These are phyloP conservation scores for Sebastiscus albofasciatus DNA, from an alignment of 2,797 vertebrate species.

Conservation along the genomic window DNA sequence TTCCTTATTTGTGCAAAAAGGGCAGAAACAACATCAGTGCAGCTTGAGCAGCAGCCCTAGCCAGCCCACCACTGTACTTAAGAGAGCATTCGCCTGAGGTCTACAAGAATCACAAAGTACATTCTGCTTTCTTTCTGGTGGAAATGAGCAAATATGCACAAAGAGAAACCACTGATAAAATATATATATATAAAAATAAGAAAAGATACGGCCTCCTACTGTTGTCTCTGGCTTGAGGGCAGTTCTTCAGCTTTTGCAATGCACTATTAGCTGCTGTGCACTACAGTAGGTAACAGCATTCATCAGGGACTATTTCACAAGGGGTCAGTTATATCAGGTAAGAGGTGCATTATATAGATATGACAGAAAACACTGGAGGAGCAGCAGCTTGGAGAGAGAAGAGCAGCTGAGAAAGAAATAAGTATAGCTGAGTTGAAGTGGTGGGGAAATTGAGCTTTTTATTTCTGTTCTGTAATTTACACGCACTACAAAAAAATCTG, in stretches of 20 bases:
- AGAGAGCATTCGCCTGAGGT: background rate
- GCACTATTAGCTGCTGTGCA: background rate
- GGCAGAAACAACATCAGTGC: background rate
- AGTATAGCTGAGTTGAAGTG: background rate
- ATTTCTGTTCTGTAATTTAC: background rate
- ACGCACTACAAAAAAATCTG: background rate
- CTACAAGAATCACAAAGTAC: background rate
- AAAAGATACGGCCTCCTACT: background rate
- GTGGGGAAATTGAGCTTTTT: background rate
- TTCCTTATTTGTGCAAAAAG: background rate
- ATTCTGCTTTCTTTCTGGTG: background rate
- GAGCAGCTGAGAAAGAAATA: background rate
- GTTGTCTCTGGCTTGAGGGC: background rate
- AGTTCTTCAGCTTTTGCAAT: conserved; percentile 10
- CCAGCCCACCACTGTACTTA: background rate
- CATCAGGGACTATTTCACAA: conserved; percentile 33
- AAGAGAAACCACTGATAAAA: background rate
- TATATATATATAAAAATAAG: background rate
- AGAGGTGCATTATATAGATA: conserved; percentile 13
- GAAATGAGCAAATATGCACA: conserved; percentile 22
- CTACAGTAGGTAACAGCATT: background rate
- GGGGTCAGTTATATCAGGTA: conserved; percentile 23
- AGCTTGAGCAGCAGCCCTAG: background rate
- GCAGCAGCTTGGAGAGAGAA: background rate
- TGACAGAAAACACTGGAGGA: background rate